Percentiles rank a stretch among this genome's conserved stretches.
Evolutionary conservation across 2,113 vertebrate genomes (phyloP).

Genomic region (Bucco capensis): DNA sequence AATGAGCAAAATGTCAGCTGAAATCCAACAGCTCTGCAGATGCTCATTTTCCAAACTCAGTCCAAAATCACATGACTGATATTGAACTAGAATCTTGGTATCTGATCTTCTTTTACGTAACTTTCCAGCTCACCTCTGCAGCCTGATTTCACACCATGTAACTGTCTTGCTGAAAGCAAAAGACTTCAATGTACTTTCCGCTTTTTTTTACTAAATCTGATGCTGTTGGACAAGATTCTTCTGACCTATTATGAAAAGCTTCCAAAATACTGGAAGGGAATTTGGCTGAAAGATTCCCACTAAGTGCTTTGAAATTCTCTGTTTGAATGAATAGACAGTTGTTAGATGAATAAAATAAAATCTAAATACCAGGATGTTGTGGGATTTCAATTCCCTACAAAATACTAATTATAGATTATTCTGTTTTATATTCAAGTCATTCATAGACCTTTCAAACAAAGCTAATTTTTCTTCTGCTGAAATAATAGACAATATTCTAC

Average conservation of each 20-base stretch:
- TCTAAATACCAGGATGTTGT: neutral
- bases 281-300: neutral
- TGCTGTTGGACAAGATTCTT: neutral
- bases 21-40: neutral
- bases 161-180: neutral
- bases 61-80: neutral
- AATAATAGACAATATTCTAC: neutral
- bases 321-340: neutral
- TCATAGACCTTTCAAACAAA: neutral
- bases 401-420: neutral
- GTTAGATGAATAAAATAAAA: neutral
- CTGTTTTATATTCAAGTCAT: neutral
- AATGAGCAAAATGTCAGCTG: neutral
- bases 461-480: neutral
- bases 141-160: neutral
- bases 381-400: neutral
- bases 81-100: neutral
- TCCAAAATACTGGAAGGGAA: neutral
- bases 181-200: neutral
- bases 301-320: slow-evolving; percentile 1
- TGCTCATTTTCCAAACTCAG: neutral
- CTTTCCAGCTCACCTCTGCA: neutral
- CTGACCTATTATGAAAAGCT: neutral
- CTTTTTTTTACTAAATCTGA: neutral
- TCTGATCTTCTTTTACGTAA: neutral